Base-by-base conservation (phyloP, 2,888 invertebrate genomes). In the Suillia variegata region DNA sequence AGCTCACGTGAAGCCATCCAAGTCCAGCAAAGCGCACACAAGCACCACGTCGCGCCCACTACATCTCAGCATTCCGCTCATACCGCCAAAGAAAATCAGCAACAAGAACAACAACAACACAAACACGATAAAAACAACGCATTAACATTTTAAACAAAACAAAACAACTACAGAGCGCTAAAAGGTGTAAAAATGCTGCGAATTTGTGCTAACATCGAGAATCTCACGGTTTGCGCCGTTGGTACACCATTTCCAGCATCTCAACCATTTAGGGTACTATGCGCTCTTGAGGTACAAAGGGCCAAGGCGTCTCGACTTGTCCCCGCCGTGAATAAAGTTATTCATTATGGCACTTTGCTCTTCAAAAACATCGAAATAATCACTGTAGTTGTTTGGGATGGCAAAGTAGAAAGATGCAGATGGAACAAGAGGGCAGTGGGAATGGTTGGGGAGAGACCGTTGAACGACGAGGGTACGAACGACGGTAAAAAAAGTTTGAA, bases 321-420 rank as follows among this genome's bases (percentile, higher is more conserved):
- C 45, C 45, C 18, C 45, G n/a, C 54, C 42, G 54, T 61, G 55
- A 61, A 57, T 57, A 54, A 54, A 54, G 54, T 56, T 56, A 61
- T 56, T 61, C 60, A 61, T 61, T 61, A 61, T 61, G 60, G 54
- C 60, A 61, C 56, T 61, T 56, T 61, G 56, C 56, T 49, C 49
- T 54, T 61, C 53, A 61, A 61, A 61, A 56, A 54, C 54, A 50
- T 33, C 54, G 54, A 50, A 57, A 61, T 61, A 61, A 56, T 61
- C 54, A 56, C 18, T 42, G 49, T 38, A 31, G 33, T 52, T 33
- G 52, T n/a, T 31, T 10, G 38, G 38, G 38, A n/a, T 26, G 26
- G 26, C 26, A 26, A 26, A 26, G 26, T 26, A 26, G 26, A n/a
- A n/a, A n/a, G n/a, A n/a, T n/a, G n/a, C n/a, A n/a, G n/a, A n/a